Evolutionary conservation across 2,113 vertebrate species (phyloP), one percentile per base, ranked within the genome.

Genomic region (Oreotragus oreotragus): DNA sequence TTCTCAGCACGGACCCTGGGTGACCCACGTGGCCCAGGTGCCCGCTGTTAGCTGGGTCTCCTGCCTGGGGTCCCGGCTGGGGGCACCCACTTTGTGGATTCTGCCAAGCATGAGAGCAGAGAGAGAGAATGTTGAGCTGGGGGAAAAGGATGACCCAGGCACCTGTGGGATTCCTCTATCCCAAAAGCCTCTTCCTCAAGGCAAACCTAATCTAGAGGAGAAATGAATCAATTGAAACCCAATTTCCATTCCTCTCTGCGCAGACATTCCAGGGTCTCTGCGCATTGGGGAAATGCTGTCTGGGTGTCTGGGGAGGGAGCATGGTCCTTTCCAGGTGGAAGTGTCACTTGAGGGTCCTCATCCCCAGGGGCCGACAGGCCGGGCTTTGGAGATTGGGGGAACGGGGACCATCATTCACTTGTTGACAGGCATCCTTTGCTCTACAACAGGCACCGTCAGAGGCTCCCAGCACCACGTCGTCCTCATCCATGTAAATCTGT

Each of bases 141-240:
- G 85, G 77, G 28, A 47, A 70, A 77, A 96, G 77, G 33, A 21
- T 16, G 17, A 49, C 92, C 45, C 80, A 30, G 60, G 30, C 45
- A 19, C 36, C 57, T 39, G 27, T 19, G 6, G 16, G 45, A 12
- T 53, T 39, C 60, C 0, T 36, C 25, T 47, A 55, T 98, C 98
- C 97, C 98, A 96, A 96, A 95, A 95, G 97, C 43, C 94, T 98
- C 84, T 97, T 93, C 77, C 98, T 99, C 98, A 97, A 97, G 98
- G 98, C 98, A 99, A 99, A 99, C 98, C 98, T 99, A 98, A 98
- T 99, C 99, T 98, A 96, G 98, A 94, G 98, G 98, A 98, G 96
- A 88, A 98, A 98, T 97, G 98, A 99, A 99, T 98, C 98, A 98
- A 99, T 98, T 98, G 98, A 98, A 99, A 98, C 98, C 97, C 98